Base-by-base conservation (phyloP, 2,888 invertebrate genomes). In the Petrophora chlorosata region DNA sequence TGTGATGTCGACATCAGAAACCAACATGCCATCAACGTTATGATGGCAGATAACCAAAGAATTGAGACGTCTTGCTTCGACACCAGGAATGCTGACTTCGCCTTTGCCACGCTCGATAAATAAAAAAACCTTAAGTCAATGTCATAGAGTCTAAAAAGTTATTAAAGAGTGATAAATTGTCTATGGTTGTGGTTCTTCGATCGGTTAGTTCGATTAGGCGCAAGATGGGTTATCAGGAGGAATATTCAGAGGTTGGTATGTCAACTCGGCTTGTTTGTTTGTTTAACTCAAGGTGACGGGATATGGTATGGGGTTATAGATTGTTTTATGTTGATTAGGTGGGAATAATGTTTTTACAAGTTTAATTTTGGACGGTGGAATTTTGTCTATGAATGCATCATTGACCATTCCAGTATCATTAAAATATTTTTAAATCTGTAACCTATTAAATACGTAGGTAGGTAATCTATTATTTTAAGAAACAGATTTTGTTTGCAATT, bases 1-100 rank as follows among this genome's bases (percentile, higher is more conserved):
- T 43, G 48, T 44, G 53, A 48, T 54, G 53, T 54, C 54, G 58
- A 64, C 61, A 61, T 67, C 54, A 56, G 57, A 65, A 62, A 59
- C 59, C 61, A 62, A 58, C 49, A 63, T 53, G 54, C 58, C 62
- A 59, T 56, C 61, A 54, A 52, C 61, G 61, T 67, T 73, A 75
- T 76, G 76, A 79, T 75, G 69, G 65, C 68, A 82, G 77, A 82
- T 81, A 79, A 79, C 73, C 65, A 73, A 74, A 69, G 80, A 75
- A 87, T 87, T 85, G 85, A 87, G 84, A 79, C 79, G 80, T 85
- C 70, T 62, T 65, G 63, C 70, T 73, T 76, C 77, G 73, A 77
- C 79, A 77, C 71, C 65, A 66, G 76, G 81, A 78, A 84, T 83
- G 79, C 70, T 66, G 73, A 73, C 67, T 70, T 64, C 39, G 53